Evolutionary conservation across 1,140 invertebrate genomes (phyloP), one percentile per base, ranked within the genome.

Genomic region (Tetramorium parvispinum): DNA sequence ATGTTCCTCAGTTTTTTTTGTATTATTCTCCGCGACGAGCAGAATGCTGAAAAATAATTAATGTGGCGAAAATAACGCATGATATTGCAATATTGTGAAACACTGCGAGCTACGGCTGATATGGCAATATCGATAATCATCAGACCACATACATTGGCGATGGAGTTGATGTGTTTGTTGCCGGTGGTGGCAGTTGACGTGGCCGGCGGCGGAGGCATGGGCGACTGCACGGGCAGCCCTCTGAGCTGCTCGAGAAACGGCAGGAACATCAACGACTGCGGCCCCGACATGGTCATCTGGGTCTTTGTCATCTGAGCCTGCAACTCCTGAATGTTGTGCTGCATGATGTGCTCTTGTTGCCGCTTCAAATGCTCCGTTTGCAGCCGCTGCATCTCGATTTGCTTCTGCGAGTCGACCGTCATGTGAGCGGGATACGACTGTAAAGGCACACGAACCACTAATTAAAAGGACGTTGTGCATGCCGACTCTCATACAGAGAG

Each of bases 201-300:
- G 32, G 87, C 75, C 13, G 95, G 92, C 79, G 94, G 95, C 87
- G 93, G 94, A 85, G 93, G 93, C 89, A 93, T 93, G 7, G 92
- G 86, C 37, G 91, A 91, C 32, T 94, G 89, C 57, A 93, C 92
- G 1, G 94, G 94, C 57, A 95, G 57, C 70, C 94, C 95, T 90
- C 95, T 93, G 40, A 96, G 92, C 75, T 96, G 96, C 89, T 97
- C 96, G 86, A 97, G 94, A 88, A 96, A 96, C 27, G 96, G 96
- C 63, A 97, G 94, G 86, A 96, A 96, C 95, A 96, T 96, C 85
- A 96, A 94, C 68, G 96, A 96, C 83, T 96, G 96, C 2, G 95
- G 94, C 24, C 94, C 93, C n/a, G 93, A 92, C 86, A 96, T 92
- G 77, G 88, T 92, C 87, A 95, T 78, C 75, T 94, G 93, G 79